Percentiles rank a stretch among this genome's conserved stretches.
Evolutionary conservation across 2,797 vertebrate genomes (phyloP).

Genomic region (Streptopelia turtur): DNA sequence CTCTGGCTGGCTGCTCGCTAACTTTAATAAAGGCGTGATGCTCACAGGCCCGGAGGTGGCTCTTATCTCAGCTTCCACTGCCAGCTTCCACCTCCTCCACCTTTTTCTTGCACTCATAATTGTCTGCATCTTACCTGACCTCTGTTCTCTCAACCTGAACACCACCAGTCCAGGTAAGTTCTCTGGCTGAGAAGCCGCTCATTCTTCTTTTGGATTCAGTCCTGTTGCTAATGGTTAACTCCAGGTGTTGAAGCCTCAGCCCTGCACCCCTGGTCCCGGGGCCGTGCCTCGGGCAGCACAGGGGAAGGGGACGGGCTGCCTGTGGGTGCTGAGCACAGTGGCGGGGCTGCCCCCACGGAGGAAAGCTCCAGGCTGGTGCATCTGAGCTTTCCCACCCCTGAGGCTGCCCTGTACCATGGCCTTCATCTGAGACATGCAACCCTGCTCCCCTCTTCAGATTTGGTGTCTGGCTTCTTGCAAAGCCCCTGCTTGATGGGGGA

Average conservation of each 20-base stretch:
- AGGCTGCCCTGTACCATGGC: neutral
- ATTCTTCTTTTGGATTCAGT: neutral
- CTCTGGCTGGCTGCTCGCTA: neutral
- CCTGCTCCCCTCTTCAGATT: neutral
- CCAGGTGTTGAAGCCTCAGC: fast-evolving
- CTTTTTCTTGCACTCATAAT: neutral
- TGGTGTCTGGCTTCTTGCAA: neutral
- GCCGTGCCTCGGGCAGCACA: fast-evolving
- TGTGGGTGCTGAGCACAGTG: too few relatives aligned
- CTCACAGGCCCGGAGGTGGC: neutral
- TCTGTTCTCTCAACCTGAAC: neutral
- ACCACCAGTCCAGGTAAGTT: fast-evolving
- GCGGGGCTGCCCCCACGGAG: too few relatives aligned
- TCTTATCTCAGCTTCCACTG: neutral
- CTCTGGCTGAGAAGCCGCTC: neutral
- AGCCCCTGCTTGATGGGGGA: neutral
- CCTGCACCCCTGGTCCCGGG: neutral
- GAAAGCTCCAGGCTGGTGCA: neutral
- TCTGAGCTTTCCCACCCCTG: neutral
- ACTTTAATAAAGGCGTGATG: neutral
- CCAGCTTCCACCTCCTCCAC: neutral
- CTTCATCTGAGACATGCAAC: neutral
- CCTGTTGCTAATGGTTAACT: neutral
- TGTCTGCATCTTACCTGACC: neutral
- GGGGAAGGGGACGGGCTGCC: neutral